phyloP scores from a whole-genome alignment of 1,140 invertebrate genomes.

The Odontomachus brunneus region DNA sequence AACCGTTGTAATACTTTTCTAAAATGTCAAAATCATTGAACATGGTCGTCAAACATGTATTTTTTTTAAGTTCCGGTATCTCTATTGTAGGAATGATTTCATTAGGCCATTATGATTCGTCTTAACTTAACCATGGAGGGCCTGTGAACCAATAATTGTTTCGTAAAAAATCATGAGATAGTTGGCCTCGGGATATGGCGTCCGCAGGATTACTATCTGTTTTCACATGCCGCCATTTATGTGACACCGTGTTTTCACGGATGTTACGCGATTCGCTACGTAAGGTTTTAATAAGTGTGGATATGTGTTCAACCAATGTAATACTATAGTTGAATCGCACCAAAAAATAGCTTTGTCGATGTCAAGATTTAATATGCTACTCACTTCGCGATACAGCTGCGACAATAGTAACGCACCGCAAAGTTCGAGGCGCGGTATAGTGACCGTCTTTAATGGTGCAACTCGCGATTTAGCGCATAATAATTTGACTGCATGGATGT shows the following conservation, averaged over 20 bases:
- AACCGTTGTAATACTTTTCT: not conserved
- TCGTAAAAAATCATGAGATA: not conserved
- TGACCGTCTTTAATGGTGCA: not conserved
- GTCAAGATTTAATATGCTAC: not conserved
- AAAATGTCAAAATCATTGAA: not conserved
- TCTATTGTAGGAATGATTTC: not conserved
- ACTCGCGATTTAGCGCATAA: slow-evolving; percentile 34
- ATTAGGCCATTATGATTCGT: not conserved
- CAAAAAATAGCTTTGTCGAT: slow-evolving; percentile 19
- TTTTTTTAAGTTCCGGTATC: not conserved
- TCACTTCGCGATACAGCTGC: not conserved
- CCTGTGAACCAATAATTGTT: not conserved
- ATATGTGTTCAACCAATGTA: slow-evolving; percentile 72
- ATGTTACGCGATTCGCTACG: slow-evolving; percentile 76
- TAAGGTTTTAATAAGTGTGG: slow-evolving; percentile 68
- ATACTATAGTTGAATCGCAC: slow-evolving; percentile 43
- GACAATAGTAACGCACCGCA: slow-evolving; percentile 6
- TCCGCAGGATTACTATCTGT: slow-evolving; percentile 79
- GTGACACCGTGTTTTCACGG: slow-evolving; percentile 70
- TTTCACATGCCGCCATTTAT: slow-evolving; percentile 76
- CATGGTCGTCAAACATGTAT: not conserved
- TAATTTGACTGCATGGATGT: not conserved
- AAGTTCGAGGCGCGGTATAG: slow-evolving; percentile 2
- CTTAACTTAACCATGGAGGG: not conserved
- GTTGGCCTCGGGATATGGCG: slow-evolving; percentile 10